Conservation (phyloP, 2,797 vertebrate species). For the Chaetodon trifasciatus region DNA sequence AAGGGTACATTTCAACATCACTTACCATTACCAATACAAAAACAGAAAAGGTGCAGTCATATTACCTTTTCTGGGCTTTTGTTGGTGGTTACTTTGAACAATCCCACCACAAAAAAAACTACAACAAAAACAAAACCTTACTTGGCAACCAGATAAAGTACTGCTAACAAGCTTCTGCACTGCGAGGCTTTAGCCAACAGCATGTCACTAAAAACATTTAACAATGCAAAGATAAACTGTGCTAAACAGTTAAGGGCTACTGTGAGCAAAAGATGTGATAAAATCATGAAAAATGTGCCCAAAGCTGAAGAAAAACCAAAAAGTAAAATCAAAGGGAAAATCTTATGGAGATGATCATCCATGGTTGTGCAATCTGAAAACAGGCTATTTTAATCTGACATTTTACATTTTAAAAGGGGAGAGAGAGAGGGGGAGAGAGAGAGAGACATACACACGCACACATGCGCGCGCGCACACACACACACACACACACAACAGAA, state of each 20-base stretch:
- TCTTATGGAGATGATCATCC: conserved; percentile 80
- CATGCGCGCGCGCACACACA: conserved; percentile 75
- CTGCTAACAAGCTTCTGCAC: conserved; percentile 54
- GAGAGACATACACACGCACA: conserved; percentile 83
- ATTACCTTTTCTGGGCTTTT: conserved; percentile 86
- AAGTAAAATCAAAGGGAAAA: conserved; percentile 64
- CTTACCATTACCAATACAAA: conserved; percentile 91
- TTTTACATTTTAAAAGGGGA: conserved; percentile 79
- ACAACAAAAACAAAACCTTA: conserved; percentile 35
- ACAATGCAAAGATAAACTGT: conserved; percentile 59
- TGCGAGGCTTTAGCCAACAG: conserved; percentile 58
- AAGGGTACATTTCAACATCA: conserved; percentile 96
- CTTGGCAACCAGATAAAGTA: conserved; percentile 61
- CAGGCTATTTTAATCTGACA: conserved; percentile 79
- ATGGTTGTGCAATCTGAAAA: conserved; percentile 85
- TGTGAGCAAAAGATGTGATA: conserved; percentile 91
- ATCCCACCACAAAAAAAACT: conserved; percentile 58
- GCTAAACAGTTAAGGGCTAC: conserved; percentile 56
- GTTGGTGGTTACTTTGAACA: conserved; percentile 78
- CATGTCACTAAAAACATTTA: conserved; percentile 48
- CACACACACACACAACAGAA: conserved; percentile 90
- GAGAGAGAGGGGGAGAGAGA: conserved; percentile 73
- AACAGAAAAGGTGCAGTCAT: conserved; percentile 76
- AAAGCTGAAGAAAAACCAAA: conserved; percentile 85
- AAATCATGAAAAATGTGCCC: conserved; percentile 90